These are phyloP conservation scores for Conomelus anceps DNA, from an alignment of 2,888 invertebrate species.

Conservation along the genomic window DNA sequence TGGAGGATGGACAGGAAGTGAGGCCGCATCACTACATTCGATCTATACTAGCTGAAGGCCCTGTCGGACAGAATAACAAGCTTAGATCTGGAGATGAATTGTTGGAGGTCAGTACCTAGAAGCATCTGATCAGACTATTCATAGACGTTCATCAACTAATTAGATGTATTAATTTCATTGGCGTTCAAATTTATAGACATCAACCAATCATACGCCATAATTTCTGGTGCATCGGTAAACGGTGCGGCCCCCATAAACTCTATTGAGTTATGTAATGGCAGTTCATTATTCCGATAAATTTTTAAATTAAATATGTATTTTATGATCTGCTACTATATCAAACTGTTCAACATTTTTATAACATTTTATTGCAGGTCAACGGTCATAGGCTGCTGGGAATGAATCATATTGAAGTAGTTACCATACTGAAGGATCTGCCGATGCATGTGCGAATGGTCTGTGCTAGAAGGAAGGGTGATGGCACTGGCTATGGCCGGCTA, in stretches of 20 bases:
- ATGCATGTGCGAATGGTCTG: constrained; percentile 87
- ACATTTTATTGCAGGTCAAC: constrained; percentile 68
- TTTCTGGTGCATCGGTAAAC: too few species aligned
- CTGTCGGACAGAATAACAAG: constrained; percentile 85
- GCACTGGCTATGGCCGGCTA: constrained; percentile 49
- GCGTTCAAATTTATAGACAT: too few species aligned
- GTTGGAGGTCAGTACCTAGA: constrained; percentile 52
- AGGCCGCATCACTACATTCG: constrained; percentile 98
- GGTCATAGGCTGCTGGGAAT: constrained; percentile 81
- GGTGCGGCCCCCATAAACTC: too few species aligned
- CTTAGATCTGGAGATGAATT: constrained; percentile 93
- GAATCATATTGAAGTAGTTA: constrained; percentile 91
- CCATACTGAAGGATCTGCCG: constrained; percentile 85
- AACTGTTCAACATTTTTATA: too few species aligned
- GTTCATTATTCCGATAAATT: too few species aligned
- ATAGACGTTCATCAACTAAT: too few species aligned
- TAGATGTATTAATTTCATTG: too few species aligned
- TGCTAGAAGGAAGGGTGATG: constrained; percentile 49
- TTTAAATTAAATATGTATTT: too few species aligned
- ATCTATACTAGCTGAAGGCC: constrained; percentile 94
- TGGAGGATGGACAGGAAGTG: constrained; percentile 93
- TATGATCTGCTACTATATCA: background rate
- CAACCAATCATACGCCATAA: too few species aligned
- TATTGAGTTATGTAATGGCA: too few species aligned
- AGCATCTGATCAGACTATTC: too few species aligned